These are phyloP conservation scores for Archilochus colubris DNA, from an alignment of 2,113 vertebrate genomes.

Conservation along the genomic window DNA sequence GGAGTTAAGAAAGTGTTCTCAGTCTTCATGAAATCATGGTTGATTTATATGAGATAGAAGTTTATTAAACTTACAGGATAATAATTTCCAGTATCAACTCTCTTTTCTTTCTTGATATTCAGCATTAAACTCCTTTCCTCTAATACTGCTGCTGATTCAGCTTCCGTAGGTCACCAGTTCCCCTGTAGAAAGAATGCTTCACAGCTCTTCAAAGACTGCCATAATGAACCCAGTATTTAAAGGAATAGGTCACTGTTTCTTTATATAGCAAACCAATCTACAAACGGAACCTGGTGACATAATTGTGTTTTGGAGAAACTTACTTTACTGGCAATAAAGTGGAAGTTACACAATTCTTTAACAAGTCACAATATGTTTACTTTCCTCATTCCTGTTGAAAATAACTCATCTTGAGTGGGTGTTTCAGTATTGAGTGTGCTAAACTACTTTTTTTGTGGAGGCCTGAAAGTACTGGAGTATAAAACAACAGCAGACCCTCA, in stretches of 20 bases:
- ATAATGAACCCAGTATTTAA: neutral
- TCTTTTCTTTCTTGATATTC: neutral
- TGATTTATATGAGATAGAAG: neutral
- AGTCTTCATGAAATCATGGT: neutral
- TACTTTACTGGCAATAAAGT: neutral
- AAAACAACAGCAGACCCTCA: neutral
- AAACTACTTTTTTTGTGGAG: neutral
- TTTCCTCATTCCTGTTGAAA: neutral
- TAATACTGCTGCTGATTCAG: neutral
- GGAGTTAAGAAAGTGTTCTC: neutral
- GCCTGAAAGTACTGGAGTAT: neutral
- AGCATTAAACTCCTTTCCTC: neutral
- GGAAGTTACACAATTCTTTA: neutral
- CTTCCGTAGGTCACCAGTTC: neutral
- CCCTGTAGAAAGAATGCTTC: neutral
- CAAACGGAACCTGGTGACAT: neutral
- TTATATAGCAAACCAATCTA: slow-evolving; percentile 2
- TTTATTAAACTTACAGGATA: neutral
- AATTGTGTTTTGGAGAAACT: neutral
- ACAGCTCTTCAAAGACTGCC: neutral
- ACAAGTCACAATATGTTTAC: neutral
- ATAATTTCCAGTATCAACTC: neutral
- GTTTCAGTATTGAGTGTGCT: neutral
- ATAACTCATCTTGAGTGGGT: neutral
- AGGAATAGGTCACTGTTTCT: neutral